phyloP scores from a whole-genome alignment of 2,113 vertebrate genomes.

The Hypomesus transpacificus region DNA sequence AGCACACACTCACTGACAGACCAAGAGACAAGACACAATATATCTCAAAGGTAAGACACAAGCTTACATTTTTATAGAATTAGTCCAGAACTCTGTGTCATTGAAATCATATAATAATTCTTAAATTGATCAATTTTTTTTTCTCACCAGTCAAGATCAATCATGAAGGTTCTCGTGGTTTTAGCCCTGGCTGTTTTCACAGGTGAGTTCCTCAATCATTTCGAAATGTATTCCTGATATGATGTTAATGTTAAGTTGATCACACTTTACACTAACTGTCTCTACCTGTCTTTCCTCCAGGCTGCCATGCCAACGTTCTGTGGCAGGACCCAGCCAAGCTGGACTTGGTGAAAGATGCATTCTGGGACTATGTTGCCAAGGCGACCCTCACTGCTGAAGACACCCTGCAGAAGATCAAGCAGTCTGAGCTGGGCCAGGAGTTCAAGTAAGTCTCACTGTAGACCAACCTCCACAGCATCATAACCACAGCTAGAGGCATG shows the following conservation, averaged over 20 bases:
- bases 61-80: not conserved
- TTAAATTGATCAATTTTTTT: not conserved
- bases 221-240: not conserved
- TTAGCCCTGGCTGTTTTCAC: conserved; percentile 44
- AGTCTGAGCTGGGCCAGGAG: conserved; percentile 48
- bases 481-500: not conserved
- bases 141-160: not conserved
- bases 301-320: conserved; percentile 60
- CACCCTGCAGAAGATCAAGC: conserved; percentile 47
- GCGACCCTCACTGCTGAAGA: conserved; percentile 54
- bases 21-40: conserved; percentile 14
- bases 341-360: conserved; percentile 59
- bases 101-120: too few species aligned
- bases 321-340: conserved; percentile 54
- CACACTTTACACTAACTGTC: too few species aligned
- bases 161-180: conserved; percentile 61
- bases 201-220: conserved; percentile 37
- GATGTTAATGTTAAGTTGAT: not conserved
- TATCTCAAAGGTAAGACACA: conserved; percentile 19
- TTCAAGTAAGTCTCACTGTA: conserved; percentile 49
- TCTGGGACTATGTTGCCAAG: conserved; percentile 62
- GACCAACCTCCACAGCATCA: not conserved
- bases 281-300: conserved; percentile 14
- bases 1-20: conserved; percentile 16
- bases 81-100: too few species aligned